These are phyloP conservation scores for Pseudochaenichthys georgianus DNA, from an alignment of 2,797 vertebrate species.

Conservation along the genomic window DNA sequence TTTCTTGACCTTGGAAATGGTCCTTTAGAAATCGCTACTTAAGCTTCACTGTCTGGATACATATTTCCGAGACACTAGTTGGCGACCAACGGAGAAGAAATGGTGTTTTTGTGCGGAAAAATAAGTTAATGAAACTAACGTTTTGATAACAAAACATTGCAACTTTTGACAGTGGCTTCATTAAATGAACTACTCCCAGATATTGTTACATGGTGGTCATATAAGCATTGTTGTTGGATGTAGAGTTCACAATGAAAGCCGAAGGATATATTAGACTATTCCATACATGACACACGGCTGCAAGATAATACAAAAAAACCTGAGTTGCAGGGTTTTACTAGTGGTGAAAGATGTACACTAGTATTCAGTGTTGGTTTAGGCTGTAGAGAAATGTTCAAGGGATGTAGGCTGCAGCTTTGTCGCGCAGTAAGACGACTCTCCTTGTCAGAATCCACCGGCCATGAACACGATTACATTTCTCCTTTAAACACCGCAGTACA, in stretches of 20 bases:
- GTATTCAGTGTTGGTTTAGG: neutral
- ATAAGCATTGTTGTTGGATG: neutral
- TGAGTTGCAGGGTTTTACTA: neutral
- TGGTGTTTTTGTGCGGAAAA: neutral
- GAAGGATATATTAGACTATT: neutral
- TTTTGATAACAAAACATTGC: neutral
- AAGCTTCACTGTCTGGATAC: too few relatives aligned
- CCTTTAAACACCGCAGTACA: constrained; percentile 23
- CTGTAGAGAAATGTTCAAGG: constrained; percentile 1
- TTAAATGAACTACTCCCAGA: too few relatives aligned
- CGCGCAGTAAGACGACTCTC: constrained; percentile 2
- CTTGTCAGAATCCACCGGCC: neutral
- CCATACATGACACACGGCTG: neutral
- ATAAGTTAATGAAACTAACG: neutral
- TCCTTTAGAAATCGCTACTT: too few relatives aligned
- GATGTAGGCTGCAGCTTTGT: constrained; percentile 13
- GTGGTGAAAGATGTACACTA: neutral
- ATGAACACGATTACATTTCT: constrained; percentile 29
- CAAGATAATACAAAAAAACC: neutral
- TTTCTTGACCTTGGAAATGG: neutral
- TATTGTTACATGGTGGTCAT: neutral
- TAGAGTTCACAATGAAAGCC: neutral
- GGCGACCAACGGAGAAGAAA: too few relatives aligned
- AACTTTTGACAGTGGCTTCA: neutral
- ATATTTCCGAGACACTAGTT: too few relatives aligned